These are phyloP conservation scores for Onychomys leucogaster DNA, from an alignment of 2,797 vertebrate genomes.

Conservation along the genomic window DNA sequence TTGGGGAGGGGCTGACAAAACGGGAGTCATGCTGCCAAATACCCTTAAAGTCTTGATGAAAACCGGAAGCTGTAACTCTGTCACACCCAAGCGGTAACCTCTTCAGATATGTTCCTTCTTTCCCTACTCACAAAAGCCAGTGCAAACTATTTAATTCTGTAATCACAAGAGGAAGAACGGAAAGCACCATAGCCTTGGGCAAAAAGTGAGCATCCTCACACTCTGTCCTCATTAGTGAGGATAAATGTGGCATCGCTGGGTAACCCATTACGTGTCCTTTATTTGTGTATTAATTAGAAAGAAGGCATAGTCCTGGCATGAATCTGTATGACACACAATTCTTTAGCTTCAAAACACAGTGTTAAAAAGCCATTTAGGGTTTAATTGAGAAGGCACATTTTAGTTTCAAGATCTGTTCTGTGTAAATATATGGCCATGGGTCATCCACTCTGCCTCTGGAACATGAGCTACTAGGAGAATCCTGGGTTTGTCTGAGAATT, in stretches of 20 bases:
- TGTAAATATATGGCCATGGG: neutral
- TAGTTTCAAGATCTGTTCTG: neutral
- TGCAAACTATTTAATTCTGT: constrained; percentile 72
- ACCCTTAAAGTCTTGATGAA: neutral
- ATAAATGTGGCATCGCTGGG: constrained; percentile 65
- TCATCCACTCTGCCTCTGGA: constrained; percentile 2
- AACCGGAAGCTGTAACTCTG: constrained; percentile 17
- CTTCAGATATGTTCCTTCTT: constrained; percentile 64
- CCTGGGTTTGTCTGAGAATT: neutral
- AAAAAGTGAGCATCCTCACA: constrained; percentile 69
- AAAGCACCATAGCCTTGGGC: constrained; percentile 64
- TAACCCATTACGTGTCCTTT: constrained; percentile 45
- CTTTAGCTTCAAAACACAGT: constrained; percentile 59
- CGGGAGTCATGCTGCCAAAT: neutral
- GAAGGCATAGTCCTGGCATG: constrained; percentile 50
- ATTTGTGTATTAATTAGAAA: constrained; percentile 78
- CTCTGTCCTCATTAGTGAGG: constrained; percentile 72
- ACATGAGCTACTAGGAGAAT: neutral
- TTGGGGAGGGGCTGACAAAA: neutral
- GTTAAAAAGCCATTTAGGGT: constrained; percentile 68
- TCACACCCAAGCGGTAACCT: constrained; percentile 49
- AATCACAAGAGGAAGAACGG: constrained; percentile 67
- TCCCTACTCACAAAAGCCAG: constrained; percentile 68
- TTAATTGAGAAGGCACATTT: constrained; percentile 65
- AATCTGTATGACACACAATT: constrained; percentile 57